Percentiles rank a stretch among this genome's conserved stretches.
These are phyloP conservation scores for Abramis brama DNA, from an alignment of 2,113 vertebrate species.

Conservation along the genomic window DNA sequence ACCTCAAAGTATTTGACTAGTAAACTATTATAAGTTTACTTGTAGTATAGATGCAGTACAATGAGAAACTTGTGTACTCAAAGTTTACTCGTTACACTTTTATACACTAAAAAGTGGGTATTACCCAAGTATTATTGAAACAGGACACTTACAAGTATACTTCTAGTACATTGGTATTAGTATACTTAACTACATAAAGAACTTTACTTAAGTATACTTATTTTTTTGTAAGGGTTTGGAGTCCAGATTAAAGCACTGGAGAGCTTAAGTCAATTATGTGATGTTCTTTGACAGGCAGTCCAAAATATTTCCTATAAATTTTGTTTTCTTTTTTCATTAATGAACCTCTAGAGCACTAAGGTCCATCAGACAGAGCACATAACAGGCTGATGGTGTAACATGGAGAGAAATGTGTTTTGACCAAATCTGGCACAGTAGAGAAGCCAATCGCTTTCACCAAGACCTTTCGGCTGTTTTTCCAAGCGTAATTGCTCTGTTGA, in stretches of 20 bases:
- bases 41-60: too few relatives aligned
- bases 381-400: background rate
- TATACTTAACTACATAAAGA: too few relatives aligned
- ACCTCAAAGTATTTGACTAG: too few relatives aligned
- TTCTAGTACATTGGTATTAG: too few relatives aligned
- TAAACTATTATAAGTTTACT: too few relatives aligned
- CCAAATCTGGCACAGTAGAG: background rate
- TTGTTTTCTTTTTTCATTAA: background rate
- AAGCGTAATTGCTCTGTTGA: slow-evolving; percentile 14
- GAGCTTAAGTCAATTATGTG: background rate
- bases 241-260: background rate
- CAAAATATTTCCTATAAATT: background rate
- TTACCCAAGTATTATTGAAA: too few relatives aligned
- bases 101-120: too few relatives aligned
- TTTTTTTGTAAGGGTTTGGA: too few relatives aligned
- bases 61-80: too few relatives aligned
- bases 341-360: background rate
- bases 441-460: background rate
- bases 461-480: background rate
- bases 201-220: too few relatives aligned
- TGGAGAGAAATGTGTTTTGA: slow-evolving; percentile 3
- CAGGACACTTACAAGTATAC: too few relatives aligned
- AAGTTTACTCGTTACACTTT: too few relatives aligned
- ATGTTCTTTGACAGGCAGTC: background rate
- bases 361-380: background rate